phyloP scores from a whole-genome alignment of 1,140 invertebrate genomes.

The Euura saliciscinereae region DNA sequence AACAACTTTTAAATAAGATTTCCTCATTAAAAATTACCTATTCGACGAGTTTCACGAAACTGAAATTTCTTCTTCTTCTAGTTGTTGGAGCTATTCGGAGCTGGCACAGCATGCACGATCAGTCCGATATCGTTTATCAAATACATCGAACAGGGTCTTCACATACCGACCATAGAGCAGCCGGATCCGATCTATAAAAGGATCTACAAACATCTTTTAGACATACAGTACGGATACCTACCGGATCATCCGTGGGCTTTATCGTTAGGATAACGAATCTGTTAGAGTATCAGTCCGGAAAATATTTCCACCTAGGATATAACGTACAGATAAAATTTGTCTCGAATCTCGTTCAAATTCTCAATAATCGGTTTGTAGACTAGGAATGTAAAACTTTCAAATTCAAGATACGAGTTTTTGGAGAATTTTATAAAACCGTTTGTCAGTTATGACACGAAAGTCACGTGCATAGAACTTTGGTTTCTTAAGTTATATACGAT shows the following conservation, averaged over 20 bases:
- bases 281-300: background rate
- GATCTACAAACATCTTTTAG: conserved; percentile 74
- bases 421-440: no score
- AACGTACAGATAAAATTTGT: no score
- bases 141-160: conserved; percentile 69
- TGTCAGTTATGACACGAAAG: no score
- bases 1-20: no score
- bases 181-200: conserved; percentile 69
- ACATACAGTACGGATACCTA: conserved; percentile 87
- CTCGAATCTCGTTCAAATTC: background rate
- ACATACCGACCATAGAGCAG: conserved; percentile 79
- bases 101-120: conserved; percentile 92
- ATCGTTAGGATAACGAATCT: conserved; percentile 55
- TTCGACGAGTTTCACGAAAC: background rate
- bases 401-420: background rate
- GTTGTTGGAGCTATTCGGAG: conserved; percentile 93
- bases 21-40: no score
- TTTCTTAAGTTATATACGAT: no score
- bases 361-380: background rate
- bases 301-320: no score
- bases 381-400: no score
- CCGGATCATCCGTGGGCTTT: conserved; percentile 77
- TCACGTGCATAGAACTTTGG: no score
- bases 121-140: conserved; percentile 86
- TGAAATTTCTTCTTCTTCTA: conserved; percentile 54